Base-by-base conservation (phyloP, 23 tunicate genomes). In the Aplidium turbinatum region DNA sequence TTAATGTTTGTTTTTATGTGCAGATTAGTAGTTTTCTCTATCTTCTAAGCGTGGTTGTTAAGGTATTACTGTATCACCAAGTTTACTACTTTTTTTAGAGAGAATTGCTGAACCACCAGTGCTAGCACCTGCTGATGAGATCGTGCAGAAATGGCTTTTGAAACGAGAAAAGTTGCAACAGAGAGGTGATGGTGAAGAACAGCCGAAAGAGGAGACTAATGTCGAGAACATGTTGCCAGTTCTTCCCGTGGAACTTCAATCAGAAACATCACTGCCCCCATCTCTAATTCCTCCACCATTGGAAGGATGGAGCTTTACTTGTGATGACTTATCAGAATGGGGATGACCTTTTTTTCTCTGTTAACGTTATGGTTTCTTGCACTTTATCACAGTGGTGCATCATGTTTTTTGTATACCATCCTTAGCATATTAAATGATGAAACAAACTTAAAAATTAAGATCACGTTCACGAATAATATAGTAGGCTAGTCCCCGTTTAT, bases 241-340 rank as follows among this genome's bases (percentile, higher is more conserved):
- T 4, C 3, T 70, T 2, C 58, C 76, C 6, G 20, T 4, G n/a
- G 76, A 47, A 31, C 45, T 70, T 3, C 19, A 70, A 53, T 16
- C 45, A n/a, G 4, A 5, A 25, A 38, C 11, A 60, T 28, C 70
- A 2, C 39, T 79, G 25, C 84, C 84, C 1, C 76, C 84, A 6
- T 79, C 84, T 1, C 35, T 79, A 35, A 75, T 28, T 20, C 84
- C 84, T 3, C 84, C 84, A 13, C 80, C 80, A 21, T 9, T 38
- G 16, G 68, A 46, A 19, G 76, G 76, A 2, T 67, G 84, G 73
- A 3, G 13, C 1, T 46, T n/a, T 54, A 19, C 46, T n/a, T 78
- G 83, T 50, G 56, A 46, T 50, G 54, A 67, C 36, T 36, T 79
- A 38, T 47, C 60, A 4, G 76, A 67, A n/a, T 79, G 76, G 84